Evolutionary conservation across 2,797 vertebrate species (phyloP).

Genomic region (Anguilla marmorata): DNA sequence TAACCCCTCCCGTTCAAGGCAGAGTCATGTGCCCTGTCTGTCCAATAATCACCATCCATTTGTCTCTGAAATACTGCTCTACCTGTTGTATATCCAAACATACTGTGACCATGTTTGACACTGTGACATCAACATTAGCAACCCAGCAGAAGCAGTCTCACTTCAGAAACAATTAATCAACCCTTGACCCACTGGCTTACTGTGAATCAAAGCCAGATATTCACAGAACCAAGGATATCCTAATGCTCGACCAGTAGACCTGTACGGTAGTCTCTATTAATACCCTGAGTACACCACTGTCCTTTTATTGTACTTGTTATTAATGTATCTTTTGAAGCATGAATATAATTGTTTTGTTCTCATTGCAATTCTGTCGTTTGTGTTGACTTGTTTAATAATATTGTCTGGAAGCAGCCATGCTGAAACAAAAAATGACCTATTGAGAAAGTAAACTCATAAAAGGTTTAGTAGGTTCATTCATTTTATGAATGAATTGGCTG

Average conservation of each 20-base stretch:
- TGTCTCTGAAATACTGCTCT: not conserved
- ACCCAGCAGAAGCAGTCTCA: not conserved
- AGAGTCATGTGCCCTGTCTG: not conserved
- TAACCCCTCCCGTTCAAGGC: not conserved
- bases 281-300: too few species aligned
- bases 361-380: not conserved
- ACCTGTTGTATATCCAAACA: not conserved
- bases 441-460: slow-evolving; percentile 15
- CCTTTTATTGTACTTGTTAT: not conserved
- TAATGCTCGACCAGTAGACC: not conserved
- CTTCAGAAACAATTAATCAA: not conserved
- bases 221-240: not conserved
- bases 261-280: not conserved
- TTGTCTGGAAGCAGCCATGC: not conserved
- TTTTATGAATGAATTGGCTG: slow-evolving; percentile 30
- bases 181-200: not conserved
- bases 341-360: not conserved
- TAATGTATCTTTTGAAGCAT: not conserved
- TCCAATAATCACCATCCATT: not conserved
- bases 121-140: not conserved
- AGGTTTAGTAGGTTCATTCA: slow-evolving; percentile 36
- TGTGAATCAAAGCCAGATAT: not conserved
- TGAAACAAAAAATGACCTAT: not conserved
- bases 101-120: not conserved
- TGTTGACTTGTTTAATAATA: not conserved